A percentile compares a stretch with the other conserved stretches of the same genome.
These are phyloP conservation scores for Pterophyllum scalare DNA, from an alignment of 2,113 vertebrate genomes.

Conservation along the genomic window DNA sequence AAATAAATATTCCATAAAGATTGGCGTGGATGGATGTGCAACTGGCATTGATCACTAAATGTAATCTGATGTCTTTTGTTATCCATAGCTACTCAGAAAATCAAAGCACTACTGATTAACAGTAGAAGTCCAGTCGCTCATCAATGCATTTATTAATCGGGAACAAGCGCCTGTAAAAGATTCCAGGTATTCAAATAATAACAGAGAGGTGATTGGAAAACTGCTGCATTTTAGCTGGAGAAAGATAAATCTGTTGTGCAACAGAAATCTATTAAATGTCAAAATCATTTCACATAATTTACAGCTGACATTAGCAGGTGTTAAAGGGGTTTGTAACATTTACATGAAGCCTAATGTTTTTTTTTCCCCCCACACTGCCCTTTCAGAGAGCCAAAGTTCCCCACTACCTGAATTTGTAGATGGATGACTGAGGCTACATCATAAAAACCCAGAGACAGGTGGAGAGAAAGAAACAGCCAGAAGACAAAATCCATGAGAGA, in stretches of 20 bases:
- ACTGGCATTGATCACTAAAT: background rate
- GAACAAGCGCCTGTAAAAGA: background rate
- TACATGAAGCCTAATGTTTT: background rate
- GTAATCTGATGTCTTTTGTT: background rate
- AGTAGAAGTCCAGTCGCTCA: background rate
- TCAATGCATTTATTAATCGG: background rate
- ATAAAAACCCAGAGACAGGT: background rate
- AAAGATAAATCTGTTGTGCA: background rate
- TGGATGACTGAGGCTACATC: background rate
- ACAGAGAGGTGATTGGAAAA: background rate
- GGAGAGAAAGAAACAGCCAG: background rate
- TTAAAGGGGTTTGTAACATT: background rate
- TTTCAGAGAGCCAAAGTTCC: background rate
- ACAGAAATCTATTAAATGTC: slow-evolving; percentile 3
- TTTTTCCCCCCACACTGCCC: background rate
- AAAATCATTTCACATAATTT: slow-evolving; percentile 2
- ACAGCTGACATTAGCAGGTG: background rate
- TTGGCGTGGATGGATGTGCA: background rate
- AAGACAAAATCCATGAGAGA: background rate
- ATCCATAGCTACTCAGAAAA: background rate
- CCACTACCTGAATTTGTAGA: background rate
- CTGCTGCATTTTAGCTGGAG: background rate
- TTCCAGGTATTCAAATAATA: background rate
- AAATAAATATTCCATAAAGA: background rate
- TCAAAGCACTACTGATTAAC: background rate